These are phyloP conservation scores for Drosophila paramelanica DNA, from an alignment of 2,888 invertebrate species.

Conservation along the genomic window DNA sequence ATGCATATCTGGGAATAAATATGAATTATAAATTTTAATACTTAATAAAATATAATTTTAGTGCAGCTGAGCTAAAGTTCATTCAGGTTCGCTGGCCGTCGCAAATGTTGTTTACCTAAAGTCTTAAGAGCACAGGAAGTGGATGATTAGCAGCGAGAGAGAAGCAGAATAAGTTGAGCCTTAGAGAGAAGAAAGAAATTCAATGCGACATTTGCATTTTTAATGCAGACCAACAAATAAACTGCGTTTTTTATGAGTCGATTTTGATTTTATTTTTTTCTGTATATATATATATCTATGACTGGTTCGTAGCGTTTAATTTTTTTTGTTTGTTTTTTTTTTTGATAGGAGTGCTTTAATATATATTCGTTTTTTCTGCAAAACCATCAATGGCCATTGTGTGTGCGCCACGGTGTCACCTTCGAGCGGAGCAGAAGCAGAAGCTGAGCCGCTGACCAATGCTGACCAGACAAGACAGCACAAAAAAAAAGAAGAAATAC, in stretches of 20 bases:
- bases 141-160: constrained; percentile 35
- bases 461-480: constrained; percentile 62
- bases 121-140: constrained; percentile 71
- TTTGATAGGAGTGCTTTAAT: constrained; percentile 28
- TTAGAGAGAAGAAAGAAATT: constrained; percentile 49
- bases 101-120: constrained; percentile 77
- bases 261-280: constrained; percentile 57
- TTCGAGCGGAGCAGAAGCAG: constrained; percentile 59
- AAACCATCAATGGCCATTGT: constrained; percentile 57
- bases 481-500: constrained; percentile 31
- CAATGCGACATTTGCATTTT: constrained; percentile 83
- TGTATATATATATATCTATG: constrained; percentile 13
- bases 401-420: constrained; percentile 81
- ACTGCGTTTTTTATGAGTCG: constrained; percentile 63
- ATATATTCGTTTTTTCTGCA: constrained; percentile 40
- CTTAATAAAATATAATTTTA: too few relatives aligned
- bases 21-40: too few relatives aligned
- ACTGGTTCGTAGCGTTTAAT: constrained; percentile 61
- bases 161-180: constrained; percentile 18
- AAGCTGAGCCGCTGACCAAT: constrained; percentile 26
- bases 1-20: too few relatives aligned
- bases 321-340: constrained; percentile 44
- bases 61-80: constrained; percentile 14
- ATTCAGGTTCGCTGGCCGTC: constrained; percentile 45
- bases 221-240: constrained; percentile 79